Base-by-base conservation (phyloP, 2,888 invertebrate genomes). In the Sclerodermus sp. region DNA sequence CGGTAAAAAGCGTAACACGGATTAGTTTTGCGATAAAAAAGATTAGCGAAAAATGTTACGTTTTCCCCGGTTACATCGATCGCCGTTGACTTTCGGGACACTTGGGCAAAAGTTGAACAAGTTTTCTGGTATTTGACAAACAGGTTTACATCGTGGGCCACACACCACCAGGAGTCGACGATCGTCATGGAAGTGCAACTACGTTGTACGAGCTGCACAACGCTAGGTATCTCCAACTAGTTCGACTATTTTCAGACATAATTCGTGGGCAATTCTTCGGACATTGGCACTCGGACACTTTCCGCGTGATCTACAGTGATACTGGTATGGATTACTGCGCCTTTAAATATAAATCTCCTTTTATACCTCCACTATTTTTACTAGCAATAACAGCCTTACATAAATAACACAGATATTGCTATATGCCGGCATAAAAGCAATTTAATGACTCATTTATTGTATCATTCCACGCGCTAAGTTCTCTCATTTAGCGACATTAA, bases 231-330 rank as follows among this genome's bases (percentile, higher is more conserved):
- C 79, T 94, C 49, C 83, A 86, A 51, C 80, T 87, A 54, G 86
- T 94, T n/a, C 83, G 89, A 13, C 85, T 85, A 55, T 88, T 89
- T 74, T 85, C 91, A 30, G 84, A 86, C 67, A 88, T 92, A 67
- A 94, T 95, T 64, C 88, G 89, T 23, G 93, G 93, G 16, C 94
- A 95, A 79, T 93, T 95, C 82, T 95, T 93, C 71, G 95, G 94
- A 4, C 94, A 95, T 74, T 84, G 92, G 58, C 95, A 95, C 79
- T 92, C 93, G 42, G 95, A 95, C 75, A 91, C 92, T 0, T 95
- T 95, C 79, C 83, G 94, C 37, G 85, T 93, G 55, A 87, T 93
- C 69, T 91, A 92, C 79, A 89, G 88, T 72, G 85, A 85, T 57
- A 82, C 82, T 73, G 91, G 92, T 91, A 79, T 37, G 55, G 15